Evolutionary conservation across 2,888 invertebrate species (phyloP).

Genomic region (Philereme vetulata): DNA sequence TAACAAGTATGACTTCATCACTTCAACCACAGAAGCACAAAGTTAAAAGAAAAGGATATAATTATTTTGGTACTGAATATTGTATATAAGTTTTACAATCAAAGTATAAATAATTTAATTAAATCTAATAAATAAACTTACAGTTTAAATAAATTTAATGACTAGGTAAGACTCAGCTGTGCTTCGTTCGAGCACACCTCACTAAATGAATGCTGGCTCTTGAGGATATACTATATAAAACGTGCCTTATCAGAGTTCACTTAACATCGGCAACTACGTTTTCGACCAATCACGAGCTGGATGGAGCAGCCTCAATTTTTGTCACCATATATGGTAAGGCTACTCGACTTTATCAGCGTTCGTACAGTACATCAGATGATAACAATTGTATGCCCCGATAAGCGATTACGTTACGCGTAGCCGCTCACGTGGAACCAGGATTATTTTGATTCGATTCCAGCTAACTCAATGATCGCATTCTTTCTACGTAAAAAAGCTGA

Average conservation of each 20-base stretch:
- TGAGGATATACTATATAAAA: slow-evolving; percentile 83
- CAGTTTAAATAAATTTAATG: slow-evolving; percentile 66
- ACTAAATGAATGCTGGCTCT: slow-evolving; percentile 72
- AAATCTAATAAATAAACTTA: slow-evolving; percentile 60
- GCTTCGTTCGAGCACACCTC: slow-evolving; percentile 68
- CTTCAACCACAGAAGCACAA: not conserved
- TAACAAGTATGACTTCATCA: slow-evolving; percentile 1
- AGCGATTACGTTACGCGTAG: slow-evolving; percentile 45
- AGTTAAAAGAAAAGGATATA: slow-evolving; percentile 13
- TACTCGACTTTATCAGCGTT: slow-evolving; percentile 57
- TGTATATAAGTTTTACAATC: slow-evolving; percentile 10
- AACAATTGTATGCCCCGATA: slow-evolving; percentile 65
- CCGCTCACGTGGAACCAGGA: slow-evolving; percentile 44
- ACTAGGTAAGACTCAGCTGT: slow-evolving; percentile 68
- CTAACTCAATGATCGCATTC: slow-evolving; percentile 37
- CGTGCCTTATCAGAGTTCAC: slow-evolving; percentile 78
- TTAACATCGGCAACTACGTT: slow-evolving; percentile 77
- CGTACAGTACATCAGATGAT: slow-evolving; percentile 56
- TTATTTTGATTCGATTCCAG: slow-evolving; percentile 24
- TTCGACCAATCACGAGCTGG: slow-evolving; percentile 86
- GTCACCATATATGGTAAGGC: slow-evolving; percentile 92
- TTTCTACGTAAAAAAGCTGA: slow-evolving; percentile 39
- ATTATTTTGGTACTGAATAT: not conserved
- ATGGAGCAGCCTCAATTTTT: slow-evolving; percentile 80
- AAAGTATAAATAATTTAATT: slow-evolving; percentile 19